phyloP scores from a whole-genome alignment of 1,140 invertebrate genomes.

The Fopius arisanus region DNA sequence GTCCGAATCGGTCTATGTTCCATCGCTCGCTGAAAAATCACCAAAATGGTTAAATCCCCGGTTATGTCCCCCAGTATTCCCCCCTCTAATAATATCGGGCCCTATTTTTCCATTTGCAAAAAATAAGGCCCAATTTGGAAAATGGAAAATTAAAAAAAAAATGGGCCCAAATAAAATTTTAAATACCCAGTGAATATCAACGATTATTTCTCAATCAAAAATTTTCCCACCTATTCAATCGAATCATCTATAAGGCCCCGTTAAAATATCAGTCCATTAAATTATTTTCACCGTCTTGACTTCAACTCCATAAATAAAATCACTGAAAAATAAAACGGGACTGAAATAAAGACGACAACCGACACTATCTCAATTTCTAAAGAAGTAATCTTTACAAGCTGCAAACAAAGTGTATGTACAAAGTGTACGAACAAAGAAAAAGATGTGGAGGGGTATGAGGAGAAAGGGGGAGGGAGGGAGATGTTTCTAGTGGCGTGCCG shows the following conservation, averaged over 20 bases:
- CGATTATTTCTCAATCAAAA: background rate
- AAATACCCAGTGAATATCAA: no score
- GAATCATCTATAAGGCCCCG: background rate
- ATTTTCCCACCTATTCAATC: slow-evolving; percentile 7
- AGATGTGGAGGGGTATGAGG: no score
- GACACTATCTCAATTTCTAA: slow-evolving; percentile 29
- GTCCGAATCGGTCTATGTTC: no score
- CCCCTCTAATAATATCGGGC: no score
- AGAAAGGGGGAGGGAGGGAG: background rate
- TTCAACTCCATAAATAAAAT: slow-evolving; percentile 10
- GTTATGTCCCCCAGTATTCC: no score
- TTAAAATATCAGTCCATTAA: background rate
- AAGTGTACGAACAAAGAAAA: slow-evolving; percentile 9
- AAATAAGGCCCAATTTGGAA: no score
- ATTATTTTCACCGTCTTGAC: slow-evolving; percentile 14
- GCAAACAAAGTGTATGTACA: slow-evolving; percentile 28
- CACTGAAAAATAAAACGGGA: background rate
- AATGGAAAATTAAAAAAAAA: no score
- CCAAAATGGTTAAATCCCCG: no score
- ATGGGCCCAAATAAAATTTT: no score
- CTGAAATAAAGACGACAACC: background rate
- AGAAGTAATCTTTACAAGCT: slow-evolving; percentile 31
- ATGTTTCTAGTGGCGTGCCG: slow-evolving; percentile 57
- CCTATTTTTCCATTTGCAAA: no score
- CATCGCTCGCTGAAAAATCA: no score